Conservation (phyloP, 2,797 vertebrate genomes). For the Acrossocheilus wenchowensis region DNA sequence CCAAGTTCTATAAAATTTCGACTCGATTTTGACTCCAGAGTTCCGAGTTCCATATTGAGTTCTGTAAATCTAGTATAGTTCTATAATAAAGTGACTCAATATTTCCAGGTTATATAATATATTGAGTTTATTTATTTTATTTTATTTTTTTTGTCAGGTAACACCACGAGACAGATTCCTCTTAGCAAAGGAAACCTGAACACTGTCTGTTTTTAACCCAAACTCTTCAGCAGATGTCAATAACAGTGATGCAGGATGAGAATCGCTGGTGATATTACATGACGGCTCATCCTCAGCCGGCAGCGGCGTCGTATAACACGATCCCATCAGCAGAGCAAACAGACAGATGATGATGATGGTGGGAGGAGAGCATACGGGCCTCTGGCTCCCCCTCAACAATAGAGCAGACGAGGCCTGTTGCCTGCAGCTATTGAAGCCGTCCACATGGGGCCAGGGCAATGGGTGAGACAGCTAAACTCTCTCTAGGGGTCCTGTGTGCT, state of each 20-base stretch:
- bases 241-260: not conserved
- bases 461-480: slow-evolving; percentile 75
- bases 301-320: slow-evolving; percentile 27
- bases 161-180: not conserved
- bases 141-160: too few relatives aligned
- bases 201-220: not conserved
- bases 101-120: not conserved
- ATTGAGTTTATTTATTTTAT: not conserved
- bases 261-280: not conserved
- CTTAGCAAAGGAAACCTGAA: not conserved
- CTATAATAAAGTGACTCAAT: not conserved
- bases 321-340: slow-evolving; percentile 70
- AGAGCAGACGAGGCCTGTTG: slow-evolving; percentile 76
- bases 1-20: not conserved
- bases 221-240: not conserved
- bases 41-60: not conserved
- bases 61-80: not conserved
- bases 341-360: slow-evolving; percentile 61
- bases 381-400: slow-evolving; percentile 78
- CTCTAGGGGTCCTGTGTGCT: slow-evolving; percentile 58
- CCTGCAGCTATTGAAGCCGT: slow-evolving; percentile 73
- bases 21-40: too few relatives aligned
- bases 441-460: slow-evolving; percentile 78
- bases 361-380: slow-evolving; percentile 43
- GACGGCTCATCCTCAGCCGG: not conserved